Conservation (phyloP, 1,140 invertebrate species). For the Danaus melanippus region DNA sequence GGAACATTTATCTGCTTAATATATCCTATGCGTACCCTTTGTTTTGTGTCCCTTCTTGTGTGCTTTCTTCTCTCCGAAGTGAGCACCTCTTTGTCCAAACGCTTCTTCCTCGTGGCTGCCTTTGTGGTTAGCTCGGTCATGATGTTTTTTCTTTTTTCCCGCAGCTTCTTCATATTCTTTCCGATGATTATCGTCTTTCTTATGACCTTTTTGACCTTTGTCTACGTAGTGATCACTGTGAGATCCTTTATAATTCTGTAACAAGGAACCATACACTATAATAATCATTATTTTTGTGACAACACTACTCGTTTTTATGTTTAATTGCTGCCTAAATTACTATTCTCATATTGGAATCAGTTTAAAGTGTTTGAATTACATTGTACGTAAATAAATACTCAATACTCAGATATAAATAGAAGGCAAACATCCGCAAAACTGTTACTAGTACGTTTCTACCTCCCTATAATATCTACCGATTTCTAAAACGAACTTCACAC, state of each 20-base stretch:
- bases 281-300: too few relatives aligned
- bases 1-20: too few relatives aligned
- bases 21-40: constrained; percentile 47
- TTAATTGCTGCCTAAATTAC: too few relatives aligned
- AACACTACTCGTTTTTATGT: too few relatives aligned
- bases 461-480: too few relatives aligned
- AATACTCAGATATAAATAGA: too few relatives aligned
- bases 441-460: too few relatives aligned
- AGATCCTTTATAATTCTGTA: constrained; percentile 69
- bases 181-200: constrained; percentile 65
- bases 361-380: too few relatives aligned
- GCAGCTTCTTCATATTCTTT: constrained; percentile 70
- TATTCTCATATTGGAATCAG: too few relatives aligned
- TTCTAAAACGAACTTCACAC: too few relatives aligned
- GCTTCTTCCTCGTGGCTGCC: constrained; percentile 66
- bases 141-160: constrained; percentile 72
- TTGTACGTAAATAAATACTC: too few relatives aligned
- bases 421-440: too few relatives aligned
- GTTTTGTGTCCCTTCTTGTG: constrained; percentile 77
- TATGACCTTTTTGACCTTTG: constrained; percentile 73
- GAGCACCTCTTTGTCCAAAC: constrained; percentile 65
- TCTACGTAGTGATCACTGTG: constrained; percentile 70
- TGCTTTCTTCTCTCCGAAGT: constrained; percentile 73
- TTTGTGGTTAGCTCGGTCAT: constrained; percentile 66
- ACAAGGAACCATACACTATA: background rate